These are phyloP conservation scores for Automeris io DNA, from an alignment of 2,888 invertebrate species.

Conservation along the genomic window DNA sequence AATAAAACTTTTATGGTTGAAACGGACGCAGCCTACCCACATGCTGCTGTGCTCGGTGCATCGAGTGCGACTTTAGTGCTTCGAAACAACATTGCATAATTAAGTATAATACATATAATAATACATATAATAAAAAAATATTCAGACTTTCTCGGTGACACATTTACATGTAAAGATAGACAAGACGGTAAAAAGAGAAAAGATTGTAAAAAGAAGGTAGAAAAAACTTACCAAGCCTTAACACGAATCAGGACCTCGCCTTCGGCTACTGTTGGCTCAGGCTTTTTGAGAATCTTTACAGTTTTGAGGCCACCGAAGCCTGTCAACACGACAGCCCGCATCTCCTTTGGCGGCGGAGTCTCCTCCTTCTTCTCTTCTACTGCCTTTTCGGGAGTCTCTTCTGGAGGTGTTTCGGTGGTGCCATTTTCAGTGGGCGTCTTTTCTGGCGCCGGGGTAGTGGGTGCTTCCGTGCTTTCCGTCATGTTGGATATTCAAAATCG, in stretches of 20 bases:
- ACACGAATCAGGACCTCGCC: slow-evolving; percentile 90
- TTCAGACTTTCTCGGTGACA: neutral
- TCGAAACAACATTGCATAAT: too few relatives aligned
- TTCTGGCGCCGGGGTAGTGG: slow-evolving; percentile 72
- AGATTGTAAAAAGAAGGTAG: slow-evolving; percentile 6
- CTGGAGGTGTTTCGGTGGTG: slow-evolving; percentile 64
- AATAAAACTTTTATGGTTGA: neutral
- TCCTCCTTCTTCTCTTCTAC: slow-evolving; percentile 75
- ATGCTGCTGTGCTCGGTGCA: too few relatives aligned
- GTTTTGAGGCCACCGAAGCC: slow-evolving; percentile 92
- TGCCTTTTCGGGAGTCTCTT: slow-evolving; percentile 72
- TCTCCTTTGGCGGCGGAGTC: slow-evolving; percentile 83
- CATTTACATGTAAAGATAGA: neutral
- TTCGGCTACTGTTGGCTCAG: slow-evolving; percentile 83
- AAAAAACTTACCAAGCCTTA: slow-evolving; percentile 87
- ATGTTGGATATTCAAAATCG: slow-evolving; percentile 34
- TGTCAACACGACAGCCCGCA: slow-evolving; percentile 89
- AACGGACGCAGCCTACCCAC: neutral
- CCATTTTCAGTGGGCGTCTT: slow-evolving; percentile 76
- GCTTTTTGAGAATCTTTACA: slow-evolving; percentile 88
- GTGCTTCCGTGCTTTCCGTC: slow-evolving; percentile 73
- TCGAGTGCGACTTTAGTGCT: too few relatives aligned
- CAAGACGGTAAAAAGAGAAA: neutral
- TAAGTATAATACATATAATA: too few relatives aligned
- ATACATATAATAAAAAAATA: neutral